phyloP scores from a whole-genome alignment of 2,797 vertebrate species.

The Oreochromis mossambicus region DNA sequence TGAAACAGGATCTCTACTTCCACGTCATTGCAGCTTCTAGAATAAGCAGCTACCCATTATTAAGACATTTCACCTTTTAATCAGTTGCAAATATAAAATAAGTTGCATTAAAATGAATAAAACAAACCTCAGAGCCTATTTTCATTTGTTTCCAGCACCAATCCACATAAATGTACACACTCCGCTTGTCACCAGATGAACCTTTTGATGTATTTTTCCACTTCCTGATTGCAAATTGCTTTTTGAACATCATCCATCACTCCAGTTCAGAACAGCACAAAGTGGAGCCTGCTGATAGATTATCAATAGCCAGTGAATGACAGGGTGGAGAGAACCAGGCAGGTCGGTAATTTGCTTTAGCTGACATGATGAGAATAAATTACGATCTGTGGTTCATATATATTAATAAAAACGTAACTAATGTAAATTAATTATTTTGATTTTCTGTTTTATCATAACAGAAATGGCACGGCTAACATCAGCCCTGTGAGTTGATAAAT shows the following conservation, averaged over 20 bases:
- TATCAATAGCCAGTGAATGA: conserved; percentile 28
- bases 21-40: background rate
- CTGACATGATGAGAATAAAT: background rate
- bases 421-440: background rate
- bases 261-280: background rate
- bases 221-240: background rate
- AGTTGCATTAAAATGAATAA: background rate
- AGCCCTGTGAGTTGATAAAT: background rate
- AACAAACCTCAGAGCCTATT: background rate
- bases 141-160: background rate
- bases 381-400: background rate
- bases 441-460: background rate
- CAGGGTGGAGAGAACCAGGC: background rate
- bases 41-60: background rate
- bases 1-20: background rate
- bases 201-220: background rate
- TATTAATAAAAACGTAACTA: background rate
- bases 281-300: conserved; percentile 7
- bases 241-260: conserved; percentile 2
- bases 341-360: background rate
- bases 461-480: background rate
- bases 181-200: background rate
- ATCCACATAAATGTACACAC: background rate
- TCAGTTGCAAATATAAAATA: background rate
- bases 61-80: background rate